These are phyloP conservation scores for Acanthurus leucopareius DNA, from an alignment of 2,797 vertebrate genomes.

Conservation along the genomic window DNA sequence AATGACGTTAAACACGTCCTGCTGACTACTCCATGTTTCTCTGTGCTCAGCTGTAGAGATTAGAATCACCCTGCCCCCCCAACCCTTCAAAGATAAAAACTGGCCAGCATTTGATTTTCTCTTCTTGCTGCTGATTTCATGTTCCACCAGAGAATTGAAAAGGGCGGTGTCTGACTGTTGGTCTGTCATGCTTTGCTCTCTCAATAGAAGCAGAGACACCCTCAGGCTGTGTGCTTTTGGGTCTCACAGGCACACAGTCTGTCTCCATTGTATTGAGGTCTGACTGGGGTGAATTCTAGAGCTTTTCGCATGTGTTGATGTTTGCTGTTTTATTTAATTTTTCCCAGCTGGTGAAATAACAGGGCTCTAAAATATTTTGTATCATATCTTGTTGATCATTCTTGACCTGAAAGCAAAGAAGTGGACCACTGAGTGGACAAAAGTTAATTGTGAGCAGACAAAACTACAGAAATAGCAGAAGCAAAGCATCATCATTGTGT, in stretches of 20 bases:
- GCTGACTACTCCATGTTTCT: slow-evolving; percentile 59
- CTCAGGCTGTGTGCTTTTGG: slow-evolving; percentile 35
- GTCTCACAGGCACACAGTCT: not conserved
- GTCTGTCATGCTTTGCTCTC: slow-evolving; percentile 26
- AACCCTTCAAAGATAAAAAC: slow-evolving; percentile 17
- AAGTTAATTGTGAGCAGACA: slow-evolving; percentile 14
- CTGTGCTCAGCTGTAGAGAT: slow-evolving; percentile 42
- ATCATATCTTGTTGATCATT: slow-evolving; percentile 41
- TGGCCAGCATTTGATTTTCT: slow-evolving; percentile 13
- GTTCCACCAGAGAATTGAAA: slow-evolving; percentile 27
- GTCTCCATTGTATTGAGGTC: slow-evolving; percentile 11
- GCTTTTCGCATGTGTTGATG: slow-evolving; percentile 48
- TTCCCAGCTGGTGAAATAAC: slow-evolving; percentile 41
- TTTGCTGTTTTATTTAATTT: slow-evolving; percentile 17
- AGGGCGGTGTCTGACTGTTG: not conserved
- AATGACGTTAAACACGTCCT: slow-evolving; percentile 62
- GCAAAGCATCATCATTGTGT: slow-evolving; percentile 34
- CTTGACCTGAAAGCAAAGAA: slow-evolving; percentile 28
- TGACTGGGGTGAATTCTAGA: slow-evolving; percentile 31
- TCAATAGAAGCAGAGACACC: slow-evolving; percentile 40
- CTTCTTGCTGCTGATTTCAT: slow-evolving; percentile 31
- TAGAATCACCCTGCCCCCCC: not conserved
- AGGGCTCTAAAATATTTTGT: slow-evolving; percentile 58
- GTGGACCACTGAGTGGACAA: slow-evolving; percentile 19
- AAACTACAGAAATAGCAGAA: slow-evolving; percentile 28